phyloP scores from a whole-genome alignment of 2,113 vertebrate species.

The Tychaedon coryphoeus region DNA sequence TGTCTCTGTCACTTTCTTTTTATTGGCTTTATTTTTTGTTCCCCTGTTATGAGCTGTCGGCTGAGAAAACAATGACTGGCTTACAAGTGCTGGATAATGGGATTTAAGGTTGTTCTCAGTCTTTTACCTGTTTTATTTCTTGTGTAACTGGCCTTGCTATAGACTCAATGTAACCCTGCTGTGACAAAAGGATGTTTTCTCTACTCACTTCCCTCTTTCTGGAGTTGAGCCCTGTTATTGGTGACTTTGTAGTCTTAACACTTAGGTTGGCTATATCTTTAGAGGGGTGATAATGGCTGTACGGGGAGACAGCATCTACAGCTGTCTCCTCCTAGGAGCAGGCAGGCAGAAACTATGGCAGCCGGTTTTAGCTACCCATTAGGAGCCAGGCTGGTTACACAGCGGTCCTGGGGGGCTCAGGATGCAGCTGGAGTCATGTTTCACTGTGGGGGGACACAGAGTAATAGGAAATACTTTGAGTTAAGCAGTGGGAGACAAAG shows the following conservation, averaged over 20 bases:
- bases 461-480: not conserved
- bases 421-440: not conserved
- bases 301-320: not conserved
- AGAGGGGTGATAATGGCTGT: not conserved
- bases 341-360: not conserved
- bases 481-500: not conserved
- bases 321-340: not conserved
- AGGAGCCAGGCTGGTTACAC: not conserved
- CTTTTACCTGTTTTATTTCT: not conserved
- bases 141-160: not conserved
- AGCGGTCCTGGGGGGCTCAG: not conserved
- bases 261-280: not conserved
- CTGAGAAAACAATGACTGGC: not conserved
- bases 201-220: not conserved
- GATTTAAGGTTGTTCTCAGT: not conserved
- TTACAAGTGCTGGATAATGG: not conserved
- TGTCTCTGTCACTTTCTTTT: not conserved
- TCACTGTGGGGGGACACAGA: not conserved
- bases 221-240: not conserved
- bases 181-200: not conserved
- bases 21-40: not conserved
- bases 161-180: not conserved
- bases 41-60: not conserved
- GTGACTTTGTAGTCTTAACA: not conserved
- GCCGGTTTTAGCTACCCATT: not conserved